These are phyloP conservation scores for Salticus scenicus DNA, from an alignment of 2,888 invertebrate species.

Conservation along the genomic window DNA sequence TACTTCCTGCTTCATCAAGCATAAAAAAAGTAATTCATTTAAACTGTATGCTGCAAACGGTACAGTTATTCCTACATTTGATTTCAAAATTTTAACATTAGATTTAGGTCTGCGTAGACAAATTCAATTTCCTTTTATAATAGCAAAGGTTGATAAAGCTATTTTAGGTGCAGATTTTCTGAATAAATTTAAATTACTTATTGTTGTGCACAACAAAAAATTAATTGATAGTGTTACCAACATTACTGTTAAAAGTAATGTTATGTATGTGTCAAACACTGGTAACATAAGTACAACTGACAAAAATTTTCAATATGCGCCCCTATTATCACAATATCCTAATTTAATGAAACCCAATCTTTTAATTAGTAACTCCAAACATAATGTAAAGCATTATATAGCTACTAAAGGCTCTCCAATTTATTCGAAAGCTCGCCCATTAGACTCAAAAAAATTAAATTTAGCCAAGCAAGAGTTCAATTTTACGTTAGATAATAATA, in stretches of 20 bases:
- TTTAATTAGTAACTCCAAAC: background rate
- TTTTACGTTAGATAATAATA: slow-evolving; percentile 13
- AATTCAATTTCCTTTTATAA: slow-evolving; percentile 46
- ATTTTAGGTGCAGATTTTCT: slow-evolving; percentile 68
- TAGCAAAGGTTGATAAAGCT: slow-evolving; percentile 59
- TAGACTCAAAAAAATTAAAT: background rate
- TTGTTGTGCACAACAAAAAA: slow-evolving; percentile 18
- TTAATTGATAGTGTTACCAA: slow-evolving; percentile 23
- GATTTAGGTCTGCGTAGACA: slow-evolving; percentile 27
- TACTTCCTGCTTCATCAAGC: background rate
- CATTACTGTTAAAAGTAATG: slow-evolving; percentile 10
- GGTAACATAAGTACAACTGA: background rate
- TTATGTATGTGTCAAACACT: background rate
- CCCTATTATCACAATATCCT: background rate
- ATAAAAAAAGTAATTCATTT: background rate
- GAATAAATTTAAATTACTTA: slow-evolving; percentile 25
- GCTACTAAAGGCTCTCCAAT: background rate
- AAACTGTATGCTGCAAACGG: slow-evolving; percentile 22
- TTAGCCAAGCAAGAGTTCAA: slow-evolving; percentile 18
- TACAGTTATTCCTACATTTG: slow-evolving; percentile 40
- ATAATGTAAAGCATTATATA: slow-evolving; percentile 8
- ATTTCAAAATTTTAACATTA: slow-evolving; percentile 17
- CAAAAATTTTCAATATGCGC: background rate
- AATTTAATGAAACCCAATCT: background rate
- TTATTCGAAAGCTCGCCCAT: background rate